Evolutionary conservation across 2,797 vertebrate species (phyloP), one percentile per base, ranked within the genome.

Genomic region (Podargus strigoides): DNA sequence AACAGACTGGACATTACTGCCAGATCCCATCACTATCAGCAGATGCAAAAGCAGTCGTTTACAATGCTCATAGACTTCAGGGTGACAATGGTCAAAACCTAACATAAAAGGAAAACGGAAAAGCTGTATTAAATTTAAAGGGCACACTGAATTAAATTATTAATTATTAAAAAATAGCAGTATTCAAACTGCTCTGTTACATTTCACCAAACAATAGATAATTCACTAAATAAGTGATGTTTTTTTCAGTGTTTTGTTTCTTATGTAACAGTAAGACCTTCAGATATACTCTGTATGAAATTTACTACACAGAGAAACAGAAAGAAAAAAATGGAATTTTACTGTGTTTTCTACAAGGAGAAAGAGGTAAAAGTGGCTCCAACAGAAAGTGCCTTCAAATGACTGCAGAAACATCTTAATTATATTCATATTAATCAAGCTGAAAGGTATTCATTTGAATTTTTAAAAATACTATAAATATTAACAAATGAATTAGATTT

Each of bases 31-130:
- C 46, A 99, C 99, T 39, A 99, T 98, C 34, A 99, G 96, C 42
- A 99, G 98, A 95, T 99, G 99, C 86, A 99, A 98, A 81, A 99
- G 98, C 49, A 99, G 98, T 73, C 98, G 99, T 86, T 99, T 99
- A 96, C 99, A 99, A 96, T 99, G 99, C 94, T 99, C 99, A 32
- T 99, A 99, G 63, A 99, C 99, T 97, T 99, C 99, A 81, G 99
- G 98, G 95, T 99, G 99, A 97, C 99, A 99, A 96, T 99, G 99
- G 97, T 99, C 99, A 96, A 99, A 99, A 92, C 99, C 99, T 99
- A 90, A 32, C 64, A 82, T 97, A 87, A 41, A 87, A 75, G 36
- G 32, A 53, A 91, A 7, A 87, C 5, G 20, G 60, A 42, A 81
- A 62, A 67, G 42, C 36, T 80, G 92, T 64, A 83, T 53, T 28